phyloP scores from a whole-genome alignment of 2,888 invertebrate genomes.

The Ormia ochracea region DNA sequence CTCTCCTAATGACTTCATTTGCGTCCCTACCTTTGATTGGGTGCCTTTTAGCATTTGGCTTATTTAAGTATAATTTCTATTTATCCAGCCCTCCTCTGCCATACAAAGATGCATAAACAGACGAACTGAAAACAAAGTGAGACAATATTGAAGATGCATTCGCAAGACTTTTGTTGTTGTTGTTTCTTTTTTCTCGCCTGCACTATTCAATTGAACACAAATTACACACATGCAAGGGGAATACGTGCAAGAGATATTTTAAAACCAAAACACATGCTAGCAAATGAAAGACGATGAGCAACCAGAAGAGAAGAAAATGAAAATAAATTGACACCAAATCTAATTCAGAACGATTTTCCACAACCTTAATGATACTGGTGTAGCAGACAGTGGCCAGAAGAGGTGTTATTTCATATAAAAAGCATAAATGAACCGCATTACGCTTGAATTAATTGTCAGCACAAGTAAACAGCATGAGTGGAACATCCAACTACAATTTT shows the following conservation, averaged over 20 bases:
- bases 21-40: not conserved
- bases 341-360: conserved; percentile 55
- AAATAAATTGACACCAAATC: conserved; percentile 51
- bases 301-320: not conserved
- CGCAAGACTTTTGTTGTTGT: not conserved
- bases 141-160: not conserved
- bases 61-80: conserved; percentile 28
- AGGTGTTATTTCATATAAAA: not conserved
- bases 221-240: not conserved
- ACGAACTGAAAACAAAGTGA: not conserved
- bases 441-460: no score
- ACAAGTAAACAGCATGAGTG: no score
- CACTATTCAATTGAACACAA: conserved; percentile 30
- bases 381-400: not conserved
- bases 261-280: not conserved
- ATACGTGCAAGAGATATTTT: not conserved
- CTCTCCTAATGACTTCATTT: conserved; percentile 24
- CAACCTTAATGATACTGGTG: conserved; percentile 16
- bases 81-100: conserved; percentile 13
- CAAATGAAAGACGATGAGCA: not conserved
- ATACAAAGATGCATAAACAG: not conserved
- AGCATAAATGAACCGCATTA: no score
- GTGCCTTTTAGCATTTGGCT: conserved; percentile 32
- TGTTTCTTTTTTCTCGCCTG: no score
- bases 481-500: no score